Conservation (phyloP, 2,888 invertebrate genomes). For the Hirtodrosophila confusa region DNA sequence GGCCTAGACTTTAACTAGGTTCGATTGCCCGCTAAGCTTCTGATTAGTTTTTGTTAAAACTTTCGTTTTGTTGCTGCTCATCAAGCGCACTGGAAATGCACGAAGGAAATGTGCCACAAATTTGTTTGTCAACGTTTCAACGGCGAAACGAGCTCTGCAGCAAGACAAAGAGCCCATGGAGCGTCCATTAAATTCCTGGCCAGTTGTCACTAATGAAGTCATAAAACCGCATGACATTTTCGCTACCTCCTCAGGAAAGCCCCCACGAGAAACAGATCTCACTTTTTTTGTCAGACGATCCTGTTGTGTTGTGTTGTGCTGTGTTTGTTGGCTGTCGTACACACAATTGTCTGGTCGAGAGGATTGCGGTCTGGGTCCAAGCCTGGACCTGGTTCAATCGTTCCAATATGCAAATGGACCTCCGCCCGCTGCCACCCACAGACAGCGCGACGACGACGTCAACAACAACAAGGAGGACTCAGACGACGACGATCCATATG, state of each 20-base stretch:
- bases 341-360: constrained; percentile 57
- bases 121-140: constrained; percentile 61
- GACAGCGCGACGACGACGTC: constrained; percentile 35
- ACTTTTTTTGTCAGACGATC: constrained; percentile 66
- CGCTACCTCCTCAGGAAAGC: constrained; percentile 53
- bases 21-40: constrained; percentile 48
- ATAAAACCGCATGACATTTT: constrained; percentile 83
- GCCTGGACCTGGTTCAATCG: constrained; percentile 58
- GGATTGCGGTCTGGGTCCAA: constrained; percentile 19
- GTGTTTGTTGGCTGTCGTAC: constrained; percentile 52
- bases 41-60: constrained; percentile 60
- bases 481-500: constrained; percentile 58
- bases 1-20: constrained; percentile 36
- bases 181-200: constrained; percentile 67
- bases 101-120: constrained; percentile 64
- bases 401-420: constrained; percentile 73
- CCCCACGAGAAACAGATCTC: constrained; percentile 59
- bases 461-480: constrained; percentile 13
- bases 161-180: constrained; percentile 14
- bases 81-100: constrained; percentile 61
- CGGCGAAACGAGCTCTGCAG: background rate
- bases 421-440: constrained; percentile 75
- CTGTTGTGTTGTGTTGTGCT: constrained; percentile 30
- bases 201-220: constrained; percentile 82
- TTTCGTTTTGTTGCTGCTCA: constrained; percentile 68